Evolutionary conservation across 2,888 invertebrate genomes (phyloP).

Genomic region (Eristalinus aeneus): DNA sequence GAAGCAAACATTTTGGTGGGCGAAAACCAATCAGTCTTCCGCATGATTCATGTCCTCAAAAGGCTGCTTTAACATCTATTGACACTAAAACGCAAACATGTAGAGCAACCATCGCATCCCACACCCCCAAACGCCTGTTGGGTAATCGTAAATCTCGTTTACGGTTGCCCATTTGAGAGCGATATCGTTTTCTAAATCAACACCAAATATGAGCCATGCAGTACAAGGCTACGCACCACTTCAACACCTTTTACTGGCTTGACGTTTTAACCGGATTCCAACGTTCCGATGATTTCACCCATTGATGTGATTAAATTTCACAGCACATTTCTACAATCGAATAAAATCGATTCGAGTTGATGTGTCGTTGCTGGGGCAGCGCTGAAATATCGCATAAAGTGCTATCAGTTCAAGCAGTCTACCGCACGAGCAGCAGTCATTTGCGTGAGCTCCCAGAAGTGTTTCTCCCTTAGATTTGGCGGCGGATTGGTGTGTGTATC

Average conservation of each 20-base stretch:
- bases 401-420: slow-evolving; percentile 50
- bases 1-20: neutral
- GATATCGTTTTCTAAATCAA: slow-evolving; percentile 51
- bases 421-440: slow-evolving; percentile 44
- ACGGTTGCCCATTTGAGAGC: neutral
- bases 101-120: neutral
- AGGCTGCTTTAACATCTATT: neutral
- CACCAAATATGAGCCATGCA: slow-evolving; percentile 2
- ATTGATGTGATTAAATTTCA: slow-evolving; percentile 67
- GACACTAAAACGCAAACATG: neutral
- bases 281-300: slow-evolving; percentile 40
- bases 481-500: slow-evolving; percentile 30
- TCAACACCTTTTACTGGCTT: neutral
- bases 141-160: neutral
- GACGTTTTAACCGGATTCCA: slow-evolving; percentile 43
- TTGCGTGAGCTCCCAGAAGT: slow-evolving; percentile 16
- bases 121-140: neutral
- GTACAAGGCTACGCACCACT: neutral
- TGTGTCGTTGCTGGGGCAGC: slow-evolving; percentile 25
- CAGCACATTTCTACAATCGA: slow-evolving; percentile 62
- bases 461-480: neutral
- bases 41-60: neutral
- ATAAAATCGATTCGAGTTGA: slow-evolving; percentile 66
- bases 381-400: slow-evolving; percentile 47
- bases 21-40: neutral